Evolutionary conservation across 2,113 vertebrate species (phyloP).

Genomic region (Cygnus atratus): DNA sequence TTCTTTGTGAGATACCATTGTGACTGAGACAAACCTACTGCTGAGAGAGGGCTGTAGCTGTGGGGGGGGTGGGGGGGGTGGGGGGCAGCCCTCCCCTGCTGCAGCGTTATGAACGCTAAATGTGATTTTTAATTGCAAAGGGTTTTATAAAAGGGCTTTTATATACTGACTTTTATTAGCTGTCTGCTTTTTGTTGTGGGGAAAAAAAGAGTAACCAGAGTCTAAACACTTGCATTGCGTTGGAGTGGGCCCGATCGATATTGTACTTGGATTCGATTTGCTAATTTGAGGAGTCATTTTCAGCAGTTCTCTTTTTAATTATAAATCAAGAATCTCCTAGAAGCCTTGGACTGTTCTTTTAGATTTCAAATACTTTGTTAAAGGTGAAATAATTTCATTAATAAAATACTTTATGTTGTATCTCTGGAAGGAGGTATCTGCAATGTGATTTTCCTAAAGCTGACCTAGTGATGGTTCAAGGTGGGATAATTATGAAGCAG

Average conservation of each 20-base stretch:
- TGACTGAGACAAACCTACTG: neutral
- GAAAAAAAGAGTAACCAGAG: neutral
- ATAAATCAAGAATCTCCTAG: neutral
- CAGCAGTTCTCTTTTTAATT: neutral
- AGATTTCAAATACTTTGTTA: neutral
- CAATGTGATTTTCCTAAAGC: neutral
- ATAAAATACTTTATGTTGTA: neutral
- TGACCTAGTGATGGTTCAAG: neutral
- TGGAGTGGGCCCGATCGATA: neutral
- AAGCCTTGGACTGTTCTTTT: neutral
- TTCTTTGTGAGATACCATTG: neutral
- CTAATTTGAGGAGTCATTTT: neutral
- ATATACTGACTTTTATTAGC: neutral
- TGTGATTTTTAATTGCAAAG: neutral
- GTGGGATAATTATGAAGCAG: neutral
- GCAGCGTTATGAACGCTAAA: neutral
- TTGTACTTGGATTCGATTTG: neutral
- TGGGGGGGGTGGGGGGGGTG: neutral
- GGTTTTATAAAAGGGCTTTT: neutral
- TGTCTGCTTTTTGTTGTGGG: neutral
- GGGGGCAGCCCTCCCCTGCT: neutral
- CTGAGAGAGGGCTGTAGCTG: neutral
- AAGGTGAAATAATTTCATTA: neutral
- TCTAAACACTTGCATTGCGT: rapidly evolving
- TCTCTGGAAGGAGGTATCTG: neutral